Evolutionary conservation across 2,797 vertebrate species (phyloP).

Genomic region (Enteromius anoplus): DNA sequence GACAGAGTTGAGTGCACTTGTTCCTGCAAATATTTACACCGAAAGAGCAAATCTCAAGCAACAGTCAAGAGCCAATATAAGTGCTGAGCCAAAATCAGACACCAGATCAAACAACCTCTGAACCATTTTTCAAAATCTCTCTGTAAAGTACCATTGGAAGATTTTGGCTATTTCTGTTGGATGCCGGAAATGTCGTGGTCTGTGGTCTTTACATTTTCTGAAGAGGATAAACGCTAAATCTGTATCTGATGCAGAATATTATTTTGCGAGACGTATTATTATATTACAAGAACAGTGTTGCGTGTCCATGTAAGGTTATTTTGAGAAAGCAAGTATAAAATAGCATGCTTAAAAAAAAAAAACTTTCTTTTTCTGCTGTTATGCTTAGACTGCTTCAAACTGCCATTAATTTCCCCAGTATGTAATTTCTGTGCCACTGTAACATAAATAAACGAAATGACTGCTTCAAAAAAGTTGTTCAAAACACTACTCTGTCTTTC

Average conservation of each 20-base stretch:
- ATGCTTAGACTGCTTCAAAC: neutral
- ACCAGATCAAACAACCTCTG: constrained; percentile 35
- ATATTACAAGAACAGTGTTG: neutral
- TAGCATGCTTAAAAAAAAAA: too few species aligned
- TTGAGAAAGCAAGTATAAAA: neutral
- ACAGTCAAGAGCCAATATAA: constrained; percentile 31
- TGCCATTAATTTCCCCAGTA: neutral
- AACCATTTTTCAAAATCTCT: constrained; percentile 10
- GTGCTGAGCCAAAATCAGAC: constrained; percentile 26
- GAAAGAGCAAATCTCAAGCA: constrained; percentile 33
- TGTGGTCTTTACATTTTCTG: neutral
- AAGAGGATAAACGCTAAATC: neutral
- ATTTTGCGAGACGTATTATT: neutral
- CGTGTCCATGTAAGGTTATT: neutral
- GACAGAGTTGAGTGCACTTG: constrained; percentile 8
- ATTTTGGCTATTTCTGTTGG: constrained; percentile 2
- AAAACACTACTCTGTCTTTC: neutral
- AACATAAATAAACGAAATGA: neutral
- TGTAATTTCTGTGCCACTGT: neutral
- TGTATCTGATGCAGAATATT: neutral
- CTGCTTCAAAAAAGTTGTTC: neutral
- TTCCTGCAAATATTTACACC: constrained; percentile 37
- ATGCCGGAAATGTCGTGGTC: neutral
- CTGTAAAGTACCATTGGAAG: neutral
- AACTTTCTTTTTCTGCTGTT: neutral